phyloP scores from a whole-genome alignment of 2,888 invertebrate genomes.

The Dascillus cervinus region DNA sequence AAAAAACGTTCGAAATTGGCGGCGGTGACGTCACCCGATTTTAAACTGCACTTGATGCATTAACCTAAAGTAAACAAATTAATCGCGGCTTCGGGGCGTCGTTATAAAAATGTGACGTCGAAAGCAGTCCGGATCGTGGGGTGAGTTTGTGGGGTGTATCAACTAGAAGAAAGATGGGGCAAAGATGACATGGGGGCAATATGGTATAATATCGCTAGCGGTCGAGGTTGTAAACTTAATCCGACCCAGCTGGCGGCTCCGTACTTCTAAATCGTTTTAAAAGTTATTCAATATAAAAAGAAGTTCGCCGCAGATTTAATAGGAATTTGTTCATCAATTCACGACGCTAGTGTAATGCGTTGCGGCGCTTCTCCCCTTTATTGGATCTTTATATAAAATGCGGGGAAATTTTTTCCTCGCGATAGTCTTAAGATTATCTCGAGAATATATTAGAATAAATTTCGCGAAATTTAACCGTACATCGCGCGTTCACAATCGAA shows the following conservation, averaged over 20 bases:
- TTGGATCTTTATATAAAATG: slow-evolving; percentile 19
- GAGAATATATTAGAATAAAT: too few relatives aligned
- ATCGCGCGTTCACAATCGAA: too few relatives aligned
- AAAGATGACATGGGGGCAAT: slow-evolving; percentile 21
- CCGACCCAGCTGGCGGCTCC: slow-evolving; percentile 41
- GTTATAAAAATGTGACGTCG: slow-evolving; percentile 39
- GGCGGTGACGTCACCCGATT: too few relatives aligned
- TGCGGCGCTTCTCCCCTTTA: slow-evolving; percentile 18
- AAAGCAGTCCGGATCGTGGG: slow-evolving; percentile 25
- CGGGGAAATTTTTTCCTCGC: too few relatives aligned
- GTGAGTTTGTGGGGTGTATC: slow-evolving; percentile 13
- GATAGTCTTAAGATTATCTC: too few relatives aligned
- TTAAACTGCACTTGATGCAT: too few relatives aligned
- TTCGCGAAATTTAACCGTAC: too few relatives aligned
- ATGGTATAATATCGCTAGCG: slow-evolving; percentile 27
- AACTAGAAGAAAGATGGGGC: slow-evolving; percentile 18
- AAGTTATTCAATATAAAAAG: slow-evolving; percentile 47
- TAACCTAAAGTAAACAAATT: slow-evolving; percentile 40
- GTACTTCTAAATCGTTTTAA: slow-evolving; percentile 43
- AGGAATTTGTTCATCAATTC: slow-evolving; percentile 47
- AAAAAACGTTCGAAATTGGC: too few relatives aligned
- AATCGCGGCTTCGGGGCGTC: slow-evolving; percentile 36
- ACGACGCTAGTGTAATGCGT: slow-evolving; percentile 30
- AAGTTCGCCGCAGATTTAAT: slow-evolving; percentile 44
- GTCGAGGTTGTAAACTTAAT: slow-evolving; percentile 40